These are phyloP conservation scores for Acleris holmiana DNA, from an alignment of 2,888 invertebrate genomes.

Conservation along the genomic window DNA sequence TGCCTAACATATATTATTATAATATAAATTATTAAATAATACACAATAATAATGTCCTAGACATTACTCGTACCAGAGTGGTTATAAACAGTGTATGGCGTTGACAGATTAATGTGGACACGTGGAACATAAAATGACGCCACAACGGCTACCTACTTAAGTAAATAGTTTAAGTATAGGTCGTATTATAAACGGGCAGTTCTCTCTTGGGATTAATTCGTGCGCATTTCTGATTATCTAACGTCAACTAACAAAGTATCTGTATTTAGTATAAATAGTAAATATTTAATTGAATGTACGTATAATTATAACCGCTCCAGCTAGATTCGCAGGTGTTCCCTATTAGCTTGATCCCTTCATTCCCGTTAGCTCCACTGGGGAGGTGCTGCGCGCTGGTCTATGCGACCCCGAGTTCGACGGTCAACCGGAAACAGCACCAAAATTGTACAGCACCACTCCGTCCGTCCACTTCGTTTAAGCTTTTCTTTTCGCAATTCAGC, in stretches of 20 bases:
- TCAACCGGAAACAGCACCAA: constrained; percentile 24
- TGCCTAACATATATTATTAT: not conserved
- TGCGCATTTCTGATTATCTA: constrained; percentile 11
- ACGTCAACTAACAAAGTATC: constrained; percentile 13
- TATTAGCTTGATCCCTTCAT: constrained; percentile 30
- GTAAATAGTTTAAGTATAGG: too few relatives aligned
- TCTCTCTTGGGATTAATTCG: constrained; percentile 13
- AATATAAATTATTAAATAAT: constrained; percentile 27
- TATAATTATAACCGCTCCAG: too few relatives aligned
- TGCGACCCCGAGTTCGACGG: not conserved
- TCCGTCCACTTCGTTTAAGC: constrained; percentile 12
- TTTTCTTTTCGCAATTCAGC: constrained; percentile 15
- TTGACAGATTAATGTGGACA: constrained; percentile 24
- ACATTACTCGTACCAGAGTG: constrained; percentile 14
- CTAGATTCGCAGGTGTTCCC: constrained; percentile 17
- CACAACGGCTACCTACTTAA: not conserved
- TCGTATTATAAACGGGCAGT: constrained; percentile 1
- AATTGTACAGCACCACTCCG: constrained; percentile 31
- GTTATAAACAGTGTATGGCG: constrained; percentile 13
- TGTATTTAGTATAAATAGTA: constrained; percentile 14
- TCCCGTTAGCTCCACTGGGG: constrained; percentile 15
- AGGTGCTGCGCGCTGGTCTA: not conserved
- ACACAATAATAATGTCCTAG: constrained; percentile 24
- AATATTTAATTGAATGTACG: not conserved
- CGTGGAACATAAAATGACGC: constrained; percentile 16